Base-by-base conservation (phyloP, 2,797 vertebrate genomes). In the Cheirogaleus major region DNA sequence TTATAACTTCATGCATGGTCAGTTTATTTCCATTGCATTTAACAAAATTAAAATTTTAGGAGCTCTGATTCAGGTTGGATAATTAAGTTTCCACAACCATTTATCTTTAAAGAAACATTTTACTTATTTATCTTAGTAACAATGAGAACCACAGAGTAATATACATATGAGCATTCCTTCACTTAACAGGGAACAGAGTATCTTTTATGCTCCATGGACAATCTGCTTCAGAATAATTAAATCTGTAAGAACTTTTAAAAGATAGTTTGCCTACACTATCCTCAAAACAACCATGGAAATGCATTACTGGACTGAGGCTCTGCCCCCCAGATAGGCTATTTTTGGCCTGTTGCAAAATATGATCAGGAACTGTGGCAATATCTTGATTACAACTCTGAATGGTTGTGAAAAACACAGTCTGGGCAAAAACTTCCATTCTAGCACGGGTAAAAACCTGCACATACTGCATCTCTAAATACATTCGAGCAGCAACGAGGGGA, bases 331-430 rank as follows among this genome's bases (percentile, higher is more conserved):
- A 75, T 23, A 5, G 96, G 96, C 95, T 98, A 94, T 92, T 98
- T 98, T 87, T 96, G 98, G 98, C 98, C 98, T 98, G 96, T 98
- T 98, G 98, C 97, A 98, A 98, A 98, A 97, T 92, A 88, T 0
- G 59, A 81, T 61, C 97, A 98, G 98, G 94, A 98, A 97, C 98
- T 96, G 95, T 82, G 90, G 97, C 97, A 97, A 95, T 72, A 75
- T 63, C 95, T 96, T 63, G 92, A 93, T 89, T 55, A 92, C 95
- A 98, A 97, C 93, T 97, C 95, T 20, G 90, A 89, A 91, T 4
- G 90, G 67, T 81, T 88, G 95, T 0, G 50, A 94, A 96, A 97
- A 96, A 86, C 55, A 70, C 72, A 79, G 97, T 90, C 95, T 96
- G 73, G 84, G 95, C 80, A 69, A 89, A 70, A 89, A 95, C 50